phyloP scores from a whole-genome alignment of 2,888 invertebrate genomes.

The Drosophila mettleri region DNA sequence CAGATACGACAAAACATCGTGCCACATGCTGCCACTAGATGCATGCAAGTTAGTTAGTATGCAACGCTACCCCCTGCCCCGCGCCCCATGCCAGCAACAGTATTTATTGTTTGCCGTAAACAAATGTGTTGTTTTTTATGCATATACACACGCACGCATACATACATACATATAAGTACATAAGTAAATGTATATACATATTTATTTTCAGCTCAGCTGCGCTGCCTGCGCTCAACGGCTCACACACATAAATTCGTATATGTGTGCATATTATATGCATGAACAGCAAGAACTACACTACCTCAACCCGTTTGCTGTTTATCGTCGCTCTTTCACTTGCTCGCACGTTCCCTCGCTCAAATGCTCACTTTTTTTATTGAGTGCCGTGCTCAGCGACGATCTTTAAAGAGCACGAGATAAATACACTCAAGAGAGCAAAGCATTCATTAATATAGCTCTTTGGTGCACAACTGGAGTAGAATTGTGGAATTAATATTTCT shows the following conservation, averaged over 20 bases:
- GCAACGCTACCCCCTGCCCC: conserved; percentile 11
- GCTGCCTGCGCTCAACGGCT: conserved; percentile 19
- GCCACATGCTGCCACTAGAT: conserved; percentile 45
- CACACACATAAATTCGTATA: conserved; percentile 12
- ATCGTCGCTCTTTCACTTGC: neutral
- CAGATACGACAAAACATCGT: conserved; percentile 49
- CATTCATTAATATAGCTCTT: conserved; percentile 14
- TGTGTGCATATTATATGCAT: conserved; percentile 14
- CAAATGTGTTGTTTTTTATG: conserved; percentile 49
- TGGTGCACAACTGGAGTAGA: neutral
- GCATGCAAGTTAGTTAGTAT: conserved; percentile 1
- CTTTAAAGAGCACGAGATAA: conserved; percentile 16
- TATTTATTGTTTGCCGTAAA: conserved; percentile 68
- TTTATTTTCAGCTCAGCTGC: conserved; percentile 35
- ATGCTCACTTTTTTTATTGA: conserved; percentile 9
- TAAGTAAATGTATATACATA: neutral
- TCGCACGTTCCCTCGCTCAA: neutral
- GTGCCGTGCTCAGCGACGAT: conserved; percentile 34
- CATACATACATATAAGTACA: neutral
- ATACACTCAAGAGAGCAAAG: conserved; percentile 26
- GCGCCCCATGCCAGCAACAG: conserved; percentile 15
- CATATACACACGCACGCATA: neutral
- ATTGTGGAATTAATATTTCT: neutral
- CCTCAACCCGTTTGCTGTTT: conserved; percentile 41
- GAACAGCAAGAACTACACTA: conserved; percentile 14